phyloP scores from a whole-genome alignment of 1,140 invertebrate genomes.

The Schmidtea mediterranea region DNA sequence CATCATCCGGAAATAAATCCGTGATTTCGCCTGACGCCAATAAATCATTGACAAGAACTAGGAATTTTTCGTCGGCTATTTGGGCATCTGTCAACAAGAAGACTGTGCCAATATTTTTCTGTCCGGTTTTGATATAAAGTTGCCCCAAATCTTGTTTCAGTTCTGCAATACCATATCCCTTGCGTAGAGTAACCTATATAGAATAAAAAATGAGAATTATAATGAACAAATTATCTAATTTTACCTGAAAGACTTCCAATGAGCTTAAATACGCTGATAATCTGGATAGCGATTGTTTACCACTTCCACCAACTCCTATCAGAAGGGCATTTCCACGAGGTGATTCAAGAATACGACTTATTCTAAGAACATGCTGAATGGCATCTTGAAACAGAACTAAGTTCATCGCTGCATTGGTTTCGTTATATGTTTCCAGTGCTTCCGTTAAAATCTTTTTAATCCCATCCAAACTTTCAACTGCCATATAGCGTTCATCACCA shows the following conservation, averaged over 20 bases:
- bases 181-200: conserved; percentile 58
- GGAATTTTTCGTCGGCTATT: conserved; percentile 59
- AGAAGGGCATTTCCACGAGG: conserved; percentile 73
- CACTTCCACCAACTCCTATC: conserved; percentile 76
- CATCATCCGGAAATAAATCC: conserved; percentile 74
- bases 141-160: conserved; percentile 56
- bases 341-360: conserved; percentile 74
- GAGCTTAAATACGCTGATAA: conserved; percentile 73
- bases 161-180: conserved; percentile 71
- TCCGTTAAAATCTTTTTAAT: conserved; percentile 56
- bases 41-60: conserved; percentile 85
- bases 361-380: conserved; percentile 65
- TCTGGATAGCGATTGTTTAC: conserved; percentile 69
- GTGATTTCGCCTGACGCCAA: conserved; percentile 76
- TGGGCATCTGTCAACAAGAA: conserved; percentile 88
- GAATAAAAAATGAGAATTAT: too few species aligned
- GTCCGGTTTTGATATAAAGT: conserved; percentile 59
- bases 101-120: conserved; percentile 73
- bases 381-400: conserved; percentile 84
- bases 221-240: too few species aligned
- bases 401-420: conserved; percentile 79
- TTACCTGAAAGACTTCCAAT: conserved; percentile 65
- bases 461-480: conserved; percentile 43
- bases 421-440: conserved; percentile 70
- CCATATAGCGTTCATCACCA: conserved; percentile 76